These are phyloP conservation scores for Actias luna DNA, from an alignment of 2,888 invertebrate species.

Conservation along the genomic window DNA sequence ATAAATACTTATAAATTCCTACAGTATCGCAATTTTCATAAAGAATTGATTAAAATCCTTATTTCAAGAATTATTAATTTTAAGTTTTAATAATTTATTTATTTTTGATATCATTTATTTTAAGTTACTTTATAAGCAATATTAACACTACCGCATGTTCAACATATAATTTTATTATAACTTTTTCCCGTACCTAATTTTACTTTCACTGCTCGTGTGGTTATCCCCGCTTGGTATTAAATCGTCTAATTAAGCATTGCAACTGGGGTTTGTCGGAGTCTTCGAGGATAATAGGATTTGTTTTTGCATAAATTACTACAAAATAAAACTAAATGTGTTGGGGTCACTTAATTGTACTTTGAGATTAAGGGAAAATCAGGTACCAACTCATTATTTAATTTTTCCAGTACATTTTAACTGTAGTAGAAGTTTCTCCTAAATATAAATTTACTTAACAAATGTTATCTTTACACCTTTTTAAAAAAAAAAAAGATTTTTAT, in stretches of 20 bases:
- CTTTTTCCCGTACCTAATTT: not conserved
- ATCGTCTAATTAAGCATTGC: constrained; percentile 15
- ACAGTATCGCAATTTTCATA: not conserved
- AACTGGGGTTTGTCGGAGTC: constrained; percentile 2
- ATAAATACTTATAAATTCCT: not conserved
- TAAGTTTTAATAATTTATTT: not conserved
- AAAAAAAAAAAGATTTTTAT: no score
- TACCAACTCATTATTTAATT: constrained; percentile 12
- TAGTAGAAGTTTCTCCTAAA: not conserved
- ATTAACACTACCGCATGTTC: not conserved
- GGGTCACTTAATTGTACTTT: constrained; percentile 18
- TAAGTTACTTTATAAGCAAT: not conserved
- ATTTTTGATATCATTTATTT: not conserved
- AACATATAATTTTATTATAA: not conserved
- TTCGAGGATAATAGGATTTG: constrained; percentile 17
- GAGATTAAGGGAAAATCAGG: constrained; percentile 13
- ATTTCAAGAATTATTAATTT: not conserved
- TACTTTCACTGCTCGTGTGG: not conserved
- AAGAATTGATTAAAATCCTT: not conserved
- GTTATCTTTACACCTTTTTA: no score
- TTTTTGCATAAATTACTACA: constrained; percentile 17
- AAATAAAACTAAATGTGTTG: constrained; percentile 15
- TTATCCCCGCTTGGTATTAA: constrained; percentile 14
- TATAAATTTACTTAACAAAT: not conserved
- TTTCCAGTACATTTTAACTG: not conserved